These are phyloP conservation scores for Calcarius ornatus DNA, from an alignment of 2,113 vertebrate species.

Conservation along the genomic window DNA sequence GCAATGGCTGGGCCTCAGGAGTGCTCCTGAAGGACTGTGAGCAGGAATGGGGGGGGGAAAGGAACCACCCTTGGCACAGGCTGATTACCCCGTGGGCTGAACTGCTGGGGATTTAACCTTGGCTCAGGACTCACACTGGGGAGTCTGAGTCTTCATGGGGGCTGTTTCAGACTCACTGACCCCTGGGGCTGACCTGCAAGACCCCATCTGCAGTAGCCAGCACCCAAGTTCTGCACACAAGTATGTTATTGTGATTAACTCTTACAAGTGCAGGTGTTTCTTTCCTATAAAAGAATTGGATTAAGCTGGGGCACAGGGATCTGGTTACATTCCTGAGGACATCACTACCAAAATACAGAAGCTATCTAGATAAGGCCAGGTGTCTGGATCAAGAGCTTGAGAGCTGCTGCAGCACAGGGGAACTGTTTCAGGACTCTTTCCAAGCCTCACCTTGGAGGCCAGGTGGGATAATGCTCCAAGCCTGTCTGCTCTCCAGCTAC, in stretches of 20 bases:
- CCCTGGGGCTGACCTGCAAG: neutral
- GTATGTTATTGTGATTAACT: neutral
- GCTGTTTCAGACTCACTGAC: neutral
- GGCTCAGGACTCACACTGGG: neutral
- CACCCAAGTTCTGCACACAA: fast-evolving
- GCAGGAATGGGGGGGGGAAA: neutral
- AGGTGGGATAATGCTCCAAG: neutral
- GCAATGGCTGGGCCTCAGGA: fast-evolving
- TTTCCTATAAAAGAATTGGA: neutral
- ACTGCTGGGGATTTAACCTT: neutral
- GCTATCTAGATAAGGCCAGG: neutral
- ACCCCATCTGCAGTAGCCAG: neutral
- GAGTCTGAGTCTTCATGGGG: neutral
- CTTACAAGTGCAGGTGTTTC: neutral
- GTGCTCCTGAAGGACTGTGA: neutral
- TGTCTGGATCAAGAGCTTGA: neutral
- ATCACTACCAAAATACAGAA: neutral
- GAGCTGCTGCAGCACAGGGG: neutral
- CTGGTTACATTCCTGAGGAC: neutral
- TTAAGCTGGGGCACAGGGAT: neutral
- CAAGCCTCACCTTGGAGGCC: neutral
- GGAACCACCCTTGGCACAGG: neutral
- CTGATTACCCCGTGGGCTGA: neutral
- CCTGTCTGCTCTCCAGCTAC: neutral
- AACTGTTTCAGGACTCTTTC: neutral